phyloP scores from a whole-genome alignment of 2,113 vertebrate species.

The Desmodus rotundus region DNA sequence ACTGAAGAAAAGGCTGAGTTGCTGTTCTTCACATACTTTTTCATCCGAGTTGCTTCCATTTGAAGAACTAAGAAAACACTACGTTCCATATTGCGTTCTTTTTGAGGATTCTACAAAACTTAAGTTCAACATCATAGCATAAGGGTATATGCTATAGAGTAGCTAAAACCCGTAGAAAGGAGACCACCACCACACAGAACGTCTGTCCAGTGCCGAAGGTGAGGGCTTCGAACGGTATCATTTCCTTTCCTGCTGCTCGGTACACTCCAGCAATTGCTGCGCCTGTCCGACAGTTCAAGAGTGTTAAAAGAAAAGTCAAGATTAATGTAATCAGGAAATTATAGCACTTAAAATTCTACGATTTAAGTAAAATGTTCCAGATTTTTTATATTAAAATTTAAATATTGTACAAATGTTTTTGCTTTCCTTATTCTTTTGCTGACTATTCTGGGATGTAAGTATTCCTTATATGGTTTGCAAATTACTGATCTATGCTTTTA shows the following conservation, averaged over 20 bases:
- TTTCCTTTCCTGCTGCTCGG: conserved; percentile 94
- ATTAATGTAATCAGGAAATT: not conserved
- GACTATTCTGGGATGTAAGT: not conserved
- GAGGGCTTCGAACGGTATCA: conserved; percentile 94
- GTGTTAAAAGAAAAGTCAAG: fast-evolving
- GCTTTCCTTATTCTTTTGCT: not conserved
- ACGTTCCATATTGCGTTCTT: not conserved
- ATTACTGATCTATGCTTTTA: not conserved
- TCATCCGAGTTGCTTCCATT: not conserved
- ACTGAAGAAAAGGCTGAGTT: conserved; percentile 2
- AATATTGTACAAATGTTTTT: not conserved
- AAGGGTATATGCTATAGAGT: conserved; percentile 86
- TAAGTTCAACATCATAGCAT: fast-evolving
- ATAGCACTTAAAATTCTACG: conserved; percentile 13
- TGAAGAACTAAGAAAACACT: not conserved
- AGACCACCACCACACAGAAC: conserved; percentile 91
- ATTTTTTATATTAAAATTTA: conserved; percentile 17
- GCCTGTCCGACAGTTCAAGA: conserved; percentile 79
- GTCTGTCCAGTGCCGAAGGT: conserved; percentile 95
- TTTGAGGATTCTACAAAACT: not conserved
- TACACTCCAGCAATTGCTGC: conserved; percentile 97
- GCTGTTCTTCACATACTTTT: not conserved
- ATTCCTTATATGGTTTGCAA: not conserved
- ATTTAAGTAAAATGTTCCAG: not conserved
- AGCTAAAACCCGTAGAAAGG: conserved; percentile 92